Evolutionary conservation across 2,113 vertebrate genomes (phyloP).

Genomic region (Probosciger aterrimus): DNA sequence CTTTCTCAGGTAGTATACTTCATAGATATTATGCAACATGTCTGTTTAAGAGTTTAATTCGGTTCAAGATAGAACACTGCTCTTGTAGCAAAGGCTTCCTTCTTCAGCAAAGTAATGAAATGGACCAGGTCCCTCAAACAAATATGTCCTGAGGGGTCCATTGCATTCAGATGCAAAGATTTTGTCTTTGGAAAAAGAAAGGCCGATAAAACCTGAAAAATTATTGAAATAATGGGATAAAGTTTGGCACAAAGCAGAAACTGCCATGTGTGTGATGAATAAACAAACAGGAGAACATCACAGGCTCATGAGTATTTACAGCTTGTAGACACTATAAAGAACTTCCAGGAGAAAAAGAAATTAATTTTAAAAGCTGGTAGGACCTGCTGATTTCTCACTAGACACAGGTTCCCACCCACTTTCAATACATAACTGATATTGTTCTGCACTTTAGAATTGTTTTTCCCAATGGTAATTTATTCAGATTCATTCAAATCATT

Average conservation of each 20-base stretch:
- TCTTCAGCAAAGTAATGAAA: not conserved
- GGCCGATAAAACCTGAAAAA: not conserved
- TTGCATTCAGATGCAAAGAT: not conserved
- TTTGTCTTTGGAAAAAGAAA: not conserved
- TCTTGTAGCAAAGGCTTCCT: not conserved
- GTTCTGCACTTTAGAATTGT: not conserved
- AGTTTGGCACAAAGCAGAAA: not conserved
- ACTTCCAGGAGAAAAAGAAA: not conserved
- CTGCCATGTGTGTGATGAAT: not conserved
- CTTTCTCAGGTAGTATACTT: not conserved
- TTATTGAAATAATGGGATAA: not conserved
- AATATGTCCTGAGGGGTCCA: not conserved
- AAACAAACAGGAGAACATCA: not conserved
- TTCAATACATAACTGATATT: not conserved
- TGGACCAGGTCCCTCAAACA: not conserved
- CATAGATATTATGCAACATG: not conserved
- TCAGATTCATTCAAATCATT: not conserved
- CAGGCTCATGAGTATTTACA: not conserved
- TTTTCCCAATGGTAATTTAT: not conserved
- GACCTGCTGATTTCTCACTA: not conserved
- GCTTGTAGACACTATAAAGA: not conserved
- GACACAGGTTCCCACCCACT: not conserved
- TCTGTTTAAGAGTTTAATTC: not conserved
- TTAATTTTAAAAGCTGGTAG: not conserved
- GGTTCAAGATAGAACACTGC: not conserved